Base-by-base conservation (phyloP, 1,140 invertebrate species). In the Drosophila orena region DNA sequence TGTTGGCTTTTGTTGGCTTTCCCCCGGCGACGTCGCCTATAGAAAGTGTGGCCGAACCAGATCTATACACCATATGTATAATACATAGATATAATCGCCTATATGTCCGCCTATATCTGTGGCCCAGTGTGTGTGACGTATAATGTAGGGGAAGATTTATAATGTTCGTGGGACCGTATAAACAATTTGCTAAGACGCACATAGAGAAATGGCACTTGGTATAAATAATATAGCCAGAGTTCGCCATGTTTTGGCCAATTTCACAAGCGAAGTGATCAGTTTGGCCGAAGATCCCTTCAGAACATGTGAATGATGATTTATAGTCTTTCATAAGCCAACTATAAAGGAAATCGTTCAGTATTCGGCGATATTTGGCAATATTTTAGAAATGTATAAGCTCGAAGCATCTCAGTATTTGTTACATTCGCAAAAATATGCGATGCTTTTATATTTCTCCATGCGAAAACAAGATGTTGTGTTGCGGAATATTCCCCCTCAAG, bases 131-230 rank as follows among this genome's bases (percentile, higher is more conserved):
- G 54, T 72, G 53, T 59, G 76, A 57, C 70, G 54, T 61, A 77
- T 65, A 77, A 65, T 68, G 49, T 64, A 65, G 70, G 47, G 49
- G 4, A 70, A 79, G 79, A 86, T 83, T 89, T 88, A 86, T 78
- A 59, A 77, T 77, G 68, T 79, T 83, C 70, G 55, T 57, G 76
- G 50, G 65, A 66, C 76, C 69, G 73, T 83, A 86, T 86, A 88
- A 88, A 86, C 83, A 86, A 86, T 86, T 88, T 83, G 83, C 61
- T 88, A 81, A 81, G 75, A 74, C 79, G 69, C 79, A 69, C 61
- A 83, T 65, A 69, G 50, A 64, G 40, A 72, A 72, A 81, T 66
- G 59, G 77, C 71, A 80, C 55, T 75, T 75, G 61, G 60, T 53
- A 73, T 62, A 74, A 74, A 74, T 74, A 73, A 75, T 75, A 75